Conservation (phyloP, 1,140 invertebrate species). For the Ceratitis capitata region DNA sequence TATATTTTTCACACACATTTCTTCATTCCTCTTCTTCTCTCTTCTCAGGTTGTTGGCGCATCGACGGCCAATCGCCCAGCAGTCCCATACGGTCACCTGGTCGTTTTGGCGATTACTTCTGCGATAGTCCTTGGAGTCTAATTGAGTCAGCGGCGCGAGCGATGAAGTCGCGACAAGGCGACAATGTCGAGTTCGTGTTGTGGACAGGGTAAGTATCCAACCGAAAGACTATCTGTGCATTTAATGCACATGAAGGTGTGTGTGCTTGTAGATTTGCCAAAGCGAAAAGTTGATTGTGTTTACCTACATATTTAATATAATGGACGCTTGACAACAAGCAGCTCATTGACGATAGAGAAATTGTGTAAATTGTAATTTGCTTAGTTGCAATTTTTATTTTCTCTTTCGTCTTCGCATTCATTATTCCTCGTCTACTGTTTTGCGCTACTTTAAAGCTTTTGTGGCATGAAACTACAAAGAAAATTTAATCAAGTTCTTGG, state of each 20-base stretch:
- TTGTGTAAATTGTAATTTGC: neutral
- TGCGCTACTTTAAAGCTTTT: neutral
- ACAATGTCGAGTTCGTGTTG: constrained; percentile 89
- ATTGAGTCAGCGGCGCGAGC: constrained; percentile 84
- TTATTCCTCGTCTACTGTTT: too few relatives aligned
- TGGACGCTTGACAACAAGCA: neutral
- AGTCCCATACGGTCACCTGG: constrained; percentile 66
- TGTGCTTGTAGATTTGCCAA: neutral
- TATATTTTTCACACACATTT: too few relatives aligned
- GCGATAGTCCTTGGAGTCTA: constrained; percentile 86
- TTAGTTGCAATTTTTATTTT: neutral
- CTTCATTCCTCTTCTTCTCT: too few relatives aligned
- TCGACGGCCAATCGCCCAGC: constrained; percentile 48
- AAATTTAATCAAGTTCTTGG: too few relatives aligned
- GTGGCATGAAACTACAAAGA: neutral
- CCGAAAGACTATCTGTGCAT: too few relatives aligned
- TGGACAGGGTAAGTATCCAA: constrained; percentile 85
- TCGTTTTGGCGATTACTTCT: constrained; percentile 83
- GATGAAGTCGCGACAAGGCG: constrained; percentile 81
- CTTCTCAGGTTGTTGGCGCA: constrained; percentile 68
- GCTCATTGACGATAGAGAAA: neutral
- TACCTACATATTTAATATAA: neutral
- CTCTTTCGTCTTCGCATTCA: neutral
- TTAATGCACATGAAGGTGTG: too few relatives aligned
- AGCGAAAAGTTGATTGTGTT: neutral